Base-by-base conservation (phyloP, 2,888 invertebrate genomes). In the Megamerina dolium region DNA sequence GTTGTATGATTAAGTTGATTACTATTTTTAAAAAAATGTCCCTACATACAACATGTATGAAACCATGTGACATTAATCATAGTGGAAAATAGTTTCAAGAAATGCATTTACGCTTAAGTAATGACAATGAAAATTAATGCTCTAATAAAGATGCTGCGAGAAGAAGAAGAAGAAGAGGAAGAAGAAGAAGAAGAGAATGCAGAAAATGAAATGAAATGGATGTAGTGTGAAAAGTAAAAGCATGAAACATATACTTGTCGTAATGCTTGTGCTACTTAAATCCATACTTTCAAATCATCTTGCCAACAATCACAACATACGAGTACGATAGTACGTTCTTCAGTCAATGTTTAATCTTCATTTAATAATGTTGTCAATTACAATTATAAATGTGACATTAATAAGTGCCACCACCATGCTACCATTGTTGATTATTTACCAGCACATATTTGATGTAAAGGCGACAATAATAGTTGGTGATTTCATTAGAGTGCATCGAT, bases 341-440 rank as follows among this genome's bases (percentile, higher is more conserved):
- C 54, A 60, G 60, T 64, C 52, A 53, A 40, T 50, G 43, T 35
- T 43, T 48, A 58, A 41, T 52, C 58, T 66, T 64, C 59, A 63
- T 59, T 54, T 61, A 57, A 62, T 55, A 58, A 64, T 64, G 64
- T 63, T 61, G 65, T 54, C 52, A 51, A 51, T 55, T 55, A 51
- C 51, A 60, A 52, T 17, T 17, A 16, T 31, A 31, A 48, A 32
- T 45, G 41, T 10, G n/a, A n/a, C n/a, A n/a, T n/a, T n/a, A n/a
- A 37, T 16, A 33, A 19, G 19, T 16, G 21, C 16, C 40, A 35
- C 12, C 27, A 20, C 23, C 37, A 20, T 12, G 32, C 2, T n/a
- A 33, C 9, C 19, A 40, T 9, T 31, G 40, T n/a, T 37, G 23
- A 5, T 43, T 46, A 34, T 35, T 47, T 17, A 36, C 29, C 12